Base-by-base conservation (phyloP, 2,888 invertebrate species). In the Teleiodes luculella region DNA sequence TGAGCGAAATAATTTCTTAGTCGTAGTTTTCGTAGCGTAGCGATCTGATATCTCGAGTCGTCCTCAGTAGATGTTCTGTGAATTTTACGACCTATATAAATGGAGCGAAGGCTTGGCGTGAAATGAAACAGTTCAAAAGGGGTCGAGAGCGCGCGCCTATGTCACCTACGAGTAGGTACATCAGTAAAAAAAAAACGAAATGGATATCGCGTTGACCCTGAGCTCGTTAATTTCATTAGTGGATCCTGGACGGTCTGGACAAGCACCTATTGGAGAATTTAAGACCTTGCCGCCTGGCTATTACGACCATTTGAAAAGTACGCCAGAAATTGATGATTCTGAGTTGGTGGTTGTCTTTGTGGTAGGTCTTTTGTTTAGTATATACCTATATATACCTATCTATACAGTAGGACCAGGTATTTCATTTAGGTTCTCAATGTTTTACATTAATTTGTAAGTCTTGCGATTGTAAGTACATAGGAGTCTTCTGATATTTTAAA, bases 61-160 rank as follows among this genome's bases (percentile, higher is more conserved):
- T 76, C 74, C 71, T 69, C 65, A 63, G 67, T 74, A 67, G 69
- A 72, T 72, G 74, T 76, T 76, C 72, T 74, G 74, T 77, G 33
- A 82, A 78, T 43, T 24, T 72, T 79, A 24, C 24, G 3, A 24
- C 24, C 24, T 24, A 84, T 88, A 86, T 88, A 88, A 85, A 82
- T 79, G 78, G 78, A 79, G 74, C 79, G 76, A 74, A 81, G 76
- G 65, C 80, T 79, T 70, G 61, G 72, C 58, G 72, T n/a, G n/a
- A n/a, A n/a, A n/a, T 67, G 62, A 69, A 76, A 80, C 86, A 88
- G 88, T 88, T 80, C 83, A 83, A 81, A 66, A 73, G 70, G 18
- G 35, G 35, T 67, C 80, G 84, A 79, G 80, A 74, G 63, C 83
- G 84, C 79, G 86, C 72, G 74, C 69, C 33, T 31, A 43, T 43